Percentiles rank a stretch among this genome's conserved stretches.
Evolutionary conservation across 1,140 invertebrate genomes (phyloP).

Genomic region (Meloidogyne floridensis): DNA sequence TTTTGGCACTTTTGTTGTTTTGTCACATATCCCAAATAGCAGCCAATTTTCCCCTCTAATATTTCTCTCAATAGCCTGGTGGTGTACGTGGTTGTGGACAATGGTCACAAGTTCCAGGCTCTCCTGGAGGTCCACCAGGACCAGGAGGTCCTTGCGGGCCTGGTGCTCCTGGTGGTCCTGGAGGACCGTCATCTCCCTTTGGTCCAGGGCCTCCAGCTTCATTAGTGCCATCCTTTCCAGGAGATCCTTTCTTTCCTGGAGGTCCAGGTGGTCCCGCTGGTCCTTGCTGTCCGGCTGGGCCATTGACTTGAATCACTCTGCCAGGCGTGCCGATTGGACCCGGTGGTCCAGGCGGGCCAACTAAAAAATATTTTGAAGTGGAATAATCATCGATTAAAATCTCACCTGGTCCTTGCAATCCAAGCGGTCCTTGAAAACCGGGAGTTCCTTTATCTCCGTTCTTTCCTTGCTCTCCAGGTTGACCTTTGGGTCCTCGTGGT

Average conservation of each 20-base stretch:
- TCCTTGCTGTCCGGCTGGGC: conserved; percentile 57
- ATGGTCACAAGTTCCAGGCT: conserved; percentile 50
- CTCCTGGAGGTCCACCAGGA: conserved; percentile 43
- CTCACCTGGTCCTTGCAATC: conserved; percentile 40
- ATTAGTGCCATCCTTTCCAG: conserved; percentile 54
- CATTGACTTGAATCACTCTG: conserved; percentile 57
- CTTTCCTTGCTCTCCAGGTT: conserved; percentile 47
- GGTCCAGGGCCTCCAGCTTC: conserved; percentile 41
- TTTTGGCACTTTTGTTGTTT: background rate
- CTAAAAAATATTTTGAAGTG: conserved; percentile 28
- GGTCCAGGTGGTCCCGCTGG: conserved; percentile 55
- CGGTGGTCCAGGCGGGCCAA: conserved; percentile 53
- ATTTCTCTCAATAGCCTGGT: conserved; percentile 50
- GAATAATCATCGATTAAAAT: background rate
- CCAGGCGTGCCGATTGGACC: conserved; percentile 57
- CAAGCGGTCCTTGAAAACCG: conserved; percentile 50
- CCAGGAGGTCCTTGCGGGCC: conserved; percentile 56
- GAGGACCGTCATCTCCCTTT: conserved; percentile 43
- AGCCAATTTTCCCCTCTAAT: background rate
- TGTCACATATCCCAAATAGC: background rate
- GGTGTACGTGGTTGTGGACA: conserved; percentile 53
- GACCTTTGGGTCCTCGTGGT: conserved; percentile 63
- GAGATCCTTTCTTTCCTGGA: conserved; percentile 48
- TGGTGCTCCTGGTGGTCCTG: conserved; percentile 55
- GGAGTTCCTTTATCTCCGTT: conserved; percentile 59